Evolutionary conservation across 2,797 vertebrate genomes (phyloP).

Genomic region (Smutsia gigantea): DNA sequence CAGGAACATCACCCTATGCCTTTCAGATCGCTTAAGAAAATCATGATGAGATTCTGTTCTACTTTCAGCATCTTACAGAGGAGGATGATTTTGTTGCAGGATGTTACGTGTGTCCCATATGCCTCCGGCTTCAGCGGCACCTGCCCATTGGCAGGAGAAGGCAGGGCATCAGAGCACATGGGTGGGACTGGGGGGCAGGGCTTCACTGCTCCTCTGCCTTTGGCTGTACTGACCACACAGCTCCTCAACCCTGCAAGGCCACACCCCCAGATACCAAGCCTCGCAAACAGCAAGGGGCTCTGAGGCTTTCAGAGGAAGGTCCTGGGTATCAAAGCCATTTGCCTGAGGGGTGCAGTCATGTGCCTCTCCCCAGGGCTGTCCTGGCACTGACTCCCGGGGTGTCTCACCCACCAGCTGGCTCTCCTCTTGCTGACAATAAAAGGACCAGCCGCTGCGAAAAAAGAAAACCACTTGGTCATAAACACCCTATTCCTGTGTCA

Average conservation of each 20-base stretch:
- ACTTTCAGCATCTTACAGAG: neutral
- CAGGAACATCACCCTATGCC: neutral
- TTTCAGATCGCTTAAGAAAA: neutral
- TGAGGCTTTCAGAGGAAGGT: neutral
- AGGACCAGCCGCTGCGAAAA: slow-evolving; percentile 59
- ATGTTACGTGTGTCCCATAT: accelerated
- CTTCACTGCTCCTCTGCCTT: neutral
- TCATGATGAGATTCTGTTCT: neutral
- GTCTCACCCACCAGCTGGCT: slow-evolving; percentile 61
- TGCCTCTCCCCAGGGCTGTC: too few relatives aligned
- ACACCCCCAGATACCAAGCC: accelerated
- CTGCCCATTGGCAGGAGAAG: neutral
- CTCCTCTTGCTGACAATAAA: slow-evolving; percentile 70
- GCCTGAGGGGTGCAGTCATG: too few relatives aligned
- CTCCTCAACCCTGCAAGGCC: neutral
- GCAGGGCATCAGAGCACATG: accelerated
- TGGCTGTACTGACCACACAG: accelerated
- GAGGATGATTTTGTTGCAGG: accelerated
- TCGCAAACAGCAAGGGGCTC: neutral
- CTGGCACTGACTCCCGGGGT: neutral
- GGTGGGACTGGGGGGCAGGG: neutral
- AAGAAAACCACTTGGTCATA: slow-evolving; percentile 60
- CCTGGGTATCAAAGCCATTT: too few relatives aligned
- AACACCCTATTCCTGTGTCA: slow-evolving; percentile 71
- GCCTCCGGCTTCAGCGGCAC: neutral